These are phyloP conservation scores for Asteroscopus sphinx DNA, from an alignment of 2,888 invertebrate genomes.

Conservation along the genomic window DNA sequence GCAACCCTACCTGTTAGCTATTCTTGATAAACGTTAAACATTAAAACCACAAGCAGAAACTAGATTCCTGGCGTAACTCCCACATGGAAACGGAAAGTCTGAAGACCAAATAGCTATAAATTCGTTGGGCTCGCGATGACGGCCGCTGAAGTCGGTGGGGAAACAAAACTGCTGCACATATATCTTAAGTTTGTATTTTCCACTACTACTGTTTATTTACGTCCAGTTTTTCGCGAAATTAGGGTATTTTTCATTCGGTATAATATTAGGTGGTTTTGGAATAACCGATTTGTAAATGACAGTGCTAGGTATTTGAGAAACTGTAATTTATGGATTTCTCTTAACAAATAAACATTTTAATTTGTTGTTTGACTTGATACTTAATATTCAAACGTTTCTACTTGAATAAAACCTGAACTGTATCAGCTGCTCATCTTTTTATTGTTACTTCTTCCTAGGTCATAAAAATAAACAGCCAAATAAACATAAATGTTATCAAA, in stretches of 20 bases:
- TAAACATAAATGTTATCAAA: conserved; percentile 3
- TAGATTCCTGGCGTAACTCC: conserved; percentile 52
- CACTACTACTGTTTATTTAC: conserved; percentile 67
- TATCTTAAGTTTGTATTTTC: conserved; percentile 81
- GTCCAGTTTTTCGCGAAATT: conserved; percentile 54
- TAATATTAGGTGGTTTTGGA: neutral
- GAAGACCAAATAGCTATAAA: conserved; percentile 85
- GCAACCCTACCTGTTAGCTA: conserved; percentile 1
- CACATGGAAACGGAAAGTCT: conserved; percentile 59
- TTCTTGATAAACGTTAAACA: conserved; percentile 30
- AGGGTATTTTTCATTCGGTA: conserved; percentile 37
- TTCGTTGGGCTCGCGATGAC: conserved; percentile 81
- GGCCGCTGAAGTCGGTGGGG: conserved; percentile 82
- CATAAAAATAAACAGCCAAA: conserved; percentile 6
- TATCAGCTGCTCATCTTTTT: neutral
- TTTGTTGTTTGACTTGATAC: neutral
- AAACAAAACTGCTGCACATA: conserved; percentile 83
- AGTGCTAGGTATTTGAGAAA: neutral
- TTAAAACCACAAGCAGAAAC: conserved; percentile 48
- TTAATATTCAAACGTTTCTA: conserved; percentile 1
- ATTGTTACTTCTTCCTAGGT: neutral
- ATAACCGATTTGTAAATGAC: neutral
- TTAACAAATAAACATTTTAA: neutral
- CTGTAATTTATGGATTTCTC: neutral
- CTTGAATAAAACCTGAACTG: neutral